These are phyloP conservation scores for Ataeniobius toweri DNA, from an alignment of 2,797 vertebrate species.

Conservation along the genomic window DNA sequence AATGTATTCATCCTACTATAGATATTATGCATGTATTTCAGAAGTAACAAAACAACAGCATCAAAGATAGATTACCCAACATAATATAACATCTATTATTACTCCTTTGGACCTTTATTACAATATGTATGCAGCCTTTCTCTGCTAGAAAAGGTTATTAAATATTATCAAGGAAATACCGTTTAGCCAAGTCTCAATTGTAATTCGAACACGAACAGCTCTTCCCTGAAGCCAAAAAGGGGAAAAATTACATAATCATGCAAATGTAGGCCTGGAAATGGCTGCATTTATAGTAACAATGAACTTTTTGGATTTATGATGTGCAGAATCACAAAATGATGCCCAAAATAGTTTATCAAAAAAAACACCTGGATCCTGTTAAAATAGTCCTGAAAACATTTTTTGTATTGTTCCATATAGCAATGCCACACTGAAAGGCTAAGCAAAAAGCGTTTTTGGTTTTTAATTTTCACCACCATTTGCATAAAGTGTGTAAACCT, in stretches of 20 bases:
- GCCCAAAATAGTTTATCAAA: constrained; percentile 19
- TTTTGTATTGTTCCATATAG: neutral
- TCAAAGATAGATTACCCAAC: neutral
- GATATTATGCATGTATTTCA: neutral
- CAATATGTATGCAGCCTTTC: neutral
- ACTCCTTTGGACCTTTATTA: neutral
- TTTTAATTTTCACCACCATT: neutral
- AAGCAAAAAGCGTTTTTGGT: neutral
- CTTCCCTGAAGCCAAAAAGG: constrained; percentile 22
- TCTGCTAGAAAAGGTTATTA: constrained; percentile 4
- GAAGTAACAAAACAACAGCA: neutral
- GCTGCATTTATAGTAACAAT: constrained; percentile 30
- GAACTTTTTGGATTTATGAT: constrained; percentile 1
- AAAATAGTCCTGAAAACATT: constrained; percentile 21
- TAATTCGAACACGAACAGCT: constrained; percentile 25
- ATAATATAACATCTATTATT: neutral
- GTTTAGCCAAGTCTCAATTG: constrained; percentile 12
- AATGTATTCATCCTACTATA: neutral
- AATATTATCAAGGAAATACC: constrained; percentile 1
- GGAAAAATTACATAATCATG: constrained; percentile 31
- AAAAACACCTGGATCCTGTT: constrained; percentile 16
- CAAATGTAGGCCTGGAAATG: constrained; percentile 31
- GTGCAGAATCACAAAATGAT: constrained; percentile 7
- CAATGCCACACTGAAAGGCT: neutral
- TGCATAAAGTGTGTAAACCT: constrained; percentile 8